Evolutionary conservation across 2,888 invertebrate species (phyloP), one percentile per base, ranked within the genome.

Genomic region (Notocelia uddmanniana): DNA sequence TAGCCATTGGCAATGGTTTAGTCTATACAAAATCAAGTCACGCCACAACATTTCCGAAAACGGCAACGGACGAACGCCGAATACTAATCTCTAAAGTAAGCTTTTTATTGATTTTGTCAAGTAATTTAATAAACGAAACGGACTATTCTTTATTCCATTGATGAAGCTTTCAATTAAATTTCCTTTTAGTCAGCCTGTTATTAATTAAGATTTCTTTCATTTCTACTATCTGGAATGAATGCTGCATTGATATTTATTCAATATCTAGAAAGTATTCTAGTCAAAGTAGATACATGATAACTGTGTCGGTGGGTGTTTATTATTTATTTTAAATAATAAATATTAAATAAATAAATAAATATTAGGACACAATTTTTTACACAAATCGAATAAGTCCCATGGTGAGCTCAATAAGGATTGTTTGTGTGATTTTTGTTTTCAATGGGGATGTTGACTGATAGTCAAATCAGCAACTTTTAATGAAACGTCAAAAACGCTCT

Each of bases 1-100:
- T n/a, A n/a, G n/a, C n/a, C n/a, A n/a, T n/a, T n/a, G n/a, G n/a
- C n/a, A n/a, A n/a, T n/a, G n/a, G n/a, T n/a, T n/a, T n/a, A n/a
- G n/a, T n/a, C n/a, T n/a, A n/a, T n/a, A n/a, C 26, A 59, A 59
- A 50, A 71, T 23, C 58, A 60, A 71, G 59, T 59, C 48, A 67
- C 71, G 59, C 66, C 45, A 31, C 13, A 48, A 21, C 60, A 60
- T 48, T 54, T 21, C 45, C 34, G 34, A 50, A 70, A 70, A 66
- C 58, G 50, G 59, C 34, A 54, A 52, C 21, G 15, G 26, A 71
- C 59, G 45, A 18, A 15, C 41, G 34, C 37, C 11, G 66, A 52
- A 66, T 71, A 54, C 54, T 21, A 48, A 71, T 45, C 5, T 37
- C 23, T 19, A 19, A 41, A 48, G 57, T 18, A 18, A 41, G 41